Conservation (phyloP, 1,140 invertebrate species). For the Platyscapa corneri region DNA sequence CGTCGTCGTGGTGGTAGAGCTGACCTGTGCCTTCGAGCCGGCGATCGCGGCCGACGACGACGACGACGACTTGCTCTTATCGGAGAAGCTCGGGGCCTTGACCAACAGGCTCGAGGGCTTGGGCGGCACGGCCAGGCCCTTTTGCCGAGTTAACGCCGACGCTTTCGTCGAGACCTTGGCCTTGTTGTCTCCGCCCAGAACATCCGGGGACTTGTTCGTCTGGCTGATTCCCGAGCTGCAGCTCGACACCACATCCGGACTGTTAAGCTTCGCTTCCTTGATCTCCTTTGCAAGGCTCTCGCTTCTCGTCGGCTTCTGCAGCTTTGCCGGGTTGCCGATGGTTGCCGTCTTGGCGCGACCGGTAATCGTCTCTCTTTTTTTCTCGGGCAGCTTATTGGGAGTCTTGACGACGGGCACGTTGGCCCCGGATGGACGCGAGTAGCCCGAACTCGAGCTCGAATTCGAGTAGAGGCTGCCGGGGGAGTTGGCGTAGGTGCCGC, state of each 20-base stretch:
- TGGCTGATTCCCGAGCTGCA: constrained; percentile 69
- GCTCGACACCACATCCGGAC: constrained; percentile 83
- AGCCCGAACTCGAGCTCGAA: constrained; percentile 82
- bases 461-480: constrained; percentile 78
- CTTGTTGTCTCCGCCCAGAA: constrained; percentile 64
- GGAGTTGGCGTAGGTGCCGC: background rate
- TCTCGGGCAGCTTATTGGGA: background rate
- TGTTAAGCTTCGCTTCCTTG: constrained; percentile 70
- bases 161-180: constrained; percentile 57
- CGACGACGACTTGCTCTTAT: constrained; percentile 62
- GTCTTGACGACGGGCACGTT: constrained; percentile 75
- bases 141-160: constrained; percentile 47
- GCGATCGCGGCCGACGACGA: background rate
- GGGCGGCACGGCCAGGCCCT: constrained; percentile 57
- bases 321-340: constrained; percentile 40
- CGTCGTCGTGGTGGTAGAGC: constrained; percentile 52
- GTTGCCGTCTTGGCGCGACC: background rate
- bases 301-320: constrained; percentile 3
- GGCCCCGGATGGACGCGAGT: constrained; percentile 76
- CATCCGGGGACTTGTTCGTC: constrained; percentile 77
- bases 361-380: constrained; percentile 41
- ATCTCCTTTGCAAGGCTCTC: constrained; percentile 54
- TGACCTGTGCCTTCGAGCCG: constrained; percentile 31
- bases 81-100: constrained; percentile 57
- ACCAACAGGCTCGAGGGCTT: constrained; percentile 57